Conservation (phyloP, 1,140 invertebrate species). For the Andricus grossulariae region DNA sequence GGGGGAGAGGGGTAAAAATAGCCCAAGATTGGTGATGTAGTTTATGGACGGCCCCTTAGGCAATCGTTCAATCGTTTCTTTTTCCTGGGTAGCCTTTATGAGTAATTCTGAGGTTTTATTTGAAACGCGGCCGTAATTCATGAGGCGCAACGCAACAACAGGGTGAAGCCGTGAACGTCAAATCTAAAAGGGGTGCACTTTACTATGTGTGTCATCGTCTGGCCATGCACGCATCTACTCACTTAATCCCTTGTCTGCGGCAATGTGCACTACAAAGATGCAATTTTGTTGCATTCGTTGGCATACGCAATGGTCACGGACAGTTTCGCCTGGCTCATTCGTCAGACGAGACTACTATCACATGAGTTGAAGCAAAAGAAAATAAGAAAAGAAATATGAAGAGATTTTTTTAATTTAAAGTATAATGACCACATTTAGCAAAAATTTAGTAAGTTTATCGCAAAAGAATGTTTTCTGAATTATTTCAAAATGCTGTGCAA, state of each 20-base stretch:
- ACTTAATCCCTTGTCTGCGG: conserved; percentile 27
- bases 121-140: not conserved
- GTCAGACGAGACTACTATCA: not conserved
- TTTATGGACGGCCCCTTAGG: too few relatives aligned
- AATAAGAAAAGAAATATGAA: not conserved
- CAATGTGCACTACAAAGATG: not conserved
- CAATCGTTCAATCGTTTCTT: too few relatives aligned
- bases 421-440: too few relatives aligned
- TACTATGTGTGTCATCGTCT: conserved; percentile 59
- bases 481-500: too few relatives aligned
- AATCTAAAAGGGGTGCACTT: conserved; percentile 52
- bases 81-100: too few relatives aligned
- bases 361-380: not conserved
- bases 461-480: too few relatives aligned
- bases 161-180: not conserved
- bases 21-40: too few relatives aligned
- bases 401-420: too few relatives aligned
- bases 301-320: conserved; percentile 30
- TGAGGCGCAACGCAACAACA: conserved; percentile 7
- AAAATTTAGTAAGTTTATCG: too few relatives aligned
- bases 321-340: not conserved
- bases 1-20: too few relatives aligned
- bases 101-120: not conserved
- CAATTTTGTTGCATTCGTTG: conserved; percentile 18
- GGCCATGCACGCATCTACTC: conserved; percentile 42